Evolutionary conservation across 2,797 vertebrate genomes (phyloP).

Genomic region (Semotilus atromaculatus): DNA sequence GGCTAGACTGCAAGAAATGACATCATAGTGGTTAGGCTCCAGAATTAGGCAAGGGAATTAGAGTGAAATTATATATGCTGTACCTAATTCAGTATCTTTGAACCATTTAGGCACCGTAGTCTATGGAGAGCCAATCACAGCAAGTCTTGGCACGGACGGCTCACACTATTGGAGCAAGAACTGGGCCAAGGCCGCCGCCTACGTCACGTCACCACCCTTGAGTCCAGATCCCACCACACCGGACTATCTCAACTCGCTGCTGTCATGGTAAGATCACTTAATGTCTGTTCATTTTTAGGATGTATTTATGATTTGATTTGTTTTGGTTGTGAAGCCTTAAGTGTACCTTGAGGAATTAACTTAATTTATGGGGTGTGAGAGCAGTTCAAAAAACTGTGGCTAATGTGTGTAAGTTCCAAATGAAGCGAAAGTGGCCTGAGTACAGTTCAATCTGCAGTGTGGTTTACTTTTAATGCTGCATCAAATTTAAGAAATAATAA

Average conservation of each 20-base stretch:
- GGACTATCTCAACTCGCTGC: slow-evolving; percentile 96
- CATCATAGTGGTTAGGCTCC: slow-evolving; percentile 32
- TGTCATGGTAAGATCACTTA: slow-evolving; percentile 85
- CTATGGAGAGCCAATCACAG: slow-evolving; percentile 95
- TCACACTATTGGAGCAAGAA: slow-evolving; percentile 99
- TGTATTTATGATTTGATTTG: neutral
- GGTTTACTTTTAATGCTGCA: neutral
- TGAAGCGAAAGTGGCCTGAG: neutral
- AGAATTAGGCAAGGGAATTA: slow-evolving; percentile 34
- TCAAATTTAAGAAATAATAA: neutral
- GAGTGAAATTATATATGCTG: slow-evolving; percentile 21
- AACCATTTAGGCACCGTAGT: slow-evolving; percentile 89
- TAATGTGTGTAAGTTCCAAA: neutral
- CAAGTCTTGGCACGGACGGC: slow-evolving; percentile 94
- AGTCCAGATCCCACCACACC: slow-evolving; percentile 96
- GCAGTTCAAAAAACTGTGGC: neutral
- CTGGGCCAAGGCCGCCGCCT: slow-evolving; percentile 98
- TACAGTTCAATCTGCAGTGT: neutral
- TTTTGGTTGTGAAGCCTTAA: neutral
- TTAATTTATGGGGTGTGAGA: neutral
- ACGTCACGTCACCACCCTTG: slow-evolving; percentile 94
- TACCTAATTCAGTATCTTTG: slow-evolving; percentile 31
- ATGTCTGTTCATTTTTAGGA: neutral
- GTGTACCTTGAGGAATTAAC: neutral
- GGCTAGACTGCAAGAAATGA: slow-evolving; percentile 17